Evolutionary conservation across 1,140 invertebrate species (phyloP).

Genomic region (Drosophila erecta): DNA sequence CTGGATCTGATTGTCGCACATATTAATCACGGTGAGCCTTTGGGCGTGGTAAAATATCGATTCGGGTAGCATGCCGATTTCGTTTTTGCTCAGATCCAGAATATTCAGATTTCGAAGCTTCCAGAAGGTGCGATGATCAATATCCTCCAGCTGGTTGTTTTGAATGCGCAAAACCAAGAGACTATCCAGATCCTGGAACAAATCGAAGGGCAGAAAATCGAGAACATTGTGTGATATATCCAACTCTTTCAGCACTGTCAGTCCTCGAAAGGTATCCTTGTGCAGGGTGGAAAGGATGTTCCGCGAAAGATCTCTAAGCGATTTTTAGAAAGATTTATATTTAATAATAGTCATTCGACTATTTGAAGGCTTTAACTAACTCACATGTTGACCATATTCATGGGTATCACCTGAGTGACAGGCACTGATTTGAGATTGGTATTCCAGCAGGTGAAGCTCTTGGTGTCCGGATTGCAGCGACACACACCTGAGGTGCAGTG

Average conservation of each 20-base stretch:
- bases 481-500: slow-evolving; percentile 89
- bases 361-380: slow-evolving; percentile 33
- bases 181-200: slow-evolving; percentile 90
- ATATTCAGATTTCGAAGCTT: slow-evolving; percentile 88
- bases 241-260: slow-evolving; percentile 89
- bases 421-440: slow-evolving; percentile 88
- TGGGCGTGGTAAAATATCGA: slow-evolving; percentile 88
- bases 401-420: slow-evolving; percentile 88
- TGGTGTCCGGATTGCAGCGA: slow-evolving; percentile 86
- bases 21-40: slow-evolving; percentile 88
- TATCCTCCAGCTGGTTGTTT: slow-evolving; percentile 89
- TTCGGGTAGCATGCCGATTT: slow-evolving; percentile 87
- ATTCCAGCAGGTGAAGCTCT: slow-evolving; percentile 91
- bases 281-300: slow-evolving; percentile 90
- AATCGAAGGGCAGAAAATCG: slow-evolving; percentile 90
- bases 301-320: slow-evolving; percentile 89
- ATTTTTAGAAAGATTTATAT: too few species aligned
- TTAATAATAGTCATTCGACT: neutral
- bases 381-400: slow-evolving; percentile 89
- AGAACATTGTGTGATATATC: slow-evolving; percentile 92
- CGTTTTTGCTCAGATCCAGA: slow-evolving; percentile 91
- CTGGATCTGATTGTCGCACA: slow-evolving; percentile 89
- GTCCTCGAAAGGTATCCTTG: slow-evolving; percentile 89
- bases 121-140: slow-evolving; percentile 88
- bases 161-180: slow-evolving; percentile 90